Base-by-base conservation (phyloP, 2,888 invertebrate genomes). In the Cacoxenus indagator region DNA sequence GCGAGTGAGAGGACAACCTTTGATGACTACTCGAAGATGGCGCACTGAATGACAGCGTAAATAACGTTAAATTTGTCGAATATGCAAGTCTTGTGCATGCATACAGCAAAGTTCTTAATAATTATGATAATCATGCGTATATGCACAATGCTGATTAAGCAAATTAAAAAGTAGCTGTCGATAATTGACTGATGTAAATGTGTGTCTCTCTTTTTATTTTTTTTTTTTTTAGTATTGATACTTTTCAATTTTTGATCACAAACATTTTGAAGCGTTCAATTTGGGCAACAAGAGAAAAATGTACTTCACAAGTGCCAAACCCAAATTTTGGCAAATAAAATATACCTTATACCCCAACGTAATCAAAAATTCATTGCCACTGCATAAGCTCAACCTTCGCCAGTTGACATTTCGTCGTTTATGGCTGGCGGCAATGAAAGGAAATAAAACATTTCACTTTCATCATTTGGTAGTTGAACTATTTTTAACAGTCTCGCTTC, bases 21-120 rank as follows among this genome's bases (percentile, higher is more conserved):
- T 26, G 27, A 55, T n/a, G 24, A 55, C 17, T 5, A 57, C 29
- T 57, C 9, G 31, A 57, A 17, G 57, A 29, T 19, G n/a, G n/a
- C 4, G 9, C 19, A 19, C 11, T 59, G 59, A 59, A 59, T 59
- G 59, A 59, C 59, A 59, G 59, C 59, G 59, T 22, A 59, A 59
- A 59, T 59, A 59, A 59, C 17, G 31, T 31, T 29, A 29, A 59
- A 31, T 59, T 59, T 59, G 59, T 59, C 31, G 31, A 59, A 59
- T 59, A 59, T 59, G 59, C 59, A 31, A 59, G 31, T 31, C 31
- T 59, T 27, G 37, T 37, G 37, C 37, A 37, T 51, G 22, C 48
- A 51, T 51, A 17, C 48, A 51, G 19, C 37, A 37, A 11, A 14
- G 9, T 2, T 31, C 5, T 8, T 31, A 9, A 31, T 37, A 2